Evolutionary conservation across 1,140 invertebrate genomes (phyloP), one percentile per base, ranked within the genome.

Genomic region (Hormaphis cornu): DNA sequence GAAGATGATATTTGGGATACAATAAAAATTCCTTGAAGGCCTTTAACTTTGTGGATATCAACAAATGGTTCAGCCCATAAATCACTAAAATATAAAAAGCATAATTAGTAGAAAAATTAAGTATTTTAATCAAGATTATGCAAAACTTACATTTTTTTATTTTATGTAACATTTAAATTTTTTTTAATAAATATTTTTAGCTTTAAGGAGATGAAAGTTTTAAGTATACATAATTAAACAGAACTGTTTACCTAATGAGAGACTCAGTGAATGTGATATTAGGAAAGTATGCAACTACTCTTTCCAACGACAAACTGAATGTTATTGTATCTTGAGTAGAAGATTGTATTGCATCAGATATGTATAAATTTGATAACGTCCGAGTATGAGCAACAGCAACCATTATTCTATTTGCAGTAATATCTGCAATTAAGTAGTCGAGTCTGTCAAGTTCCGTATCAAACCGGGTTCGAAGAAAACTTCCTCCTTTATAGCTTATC

Each of bases 11-110:
- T 35, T 76, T 89, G 87, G 0, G 90, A 93, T 1, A 90, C 92
- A 71, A 95, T 93, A 77, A 93, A 95, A 63, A 95, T 89, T 5
- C 93, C 93, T 26, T 85, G 81, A 14, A 96, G 76, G 9, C 92
- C 92, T 76, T 90, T 85, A 0, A 96, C 88, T 77, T 89, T 90
- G 75, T 94, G 90, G 1, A 96, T 76, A 76, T 95, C 93, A n/a
- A 89, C 89, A 80, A 95, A 95, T 10, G 66, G 48, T 44, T 69
- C 66, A n/a, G 48, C 33, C 66, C 52, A 69, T 10, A 69, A 54
- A 24, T 44, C 48, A 44, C 66, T 54, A 20, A 53, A 54, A 54
- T 4, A 61, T 44, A 61, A 18, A 18, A 26, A 3, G 22, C 24
- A 22, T 1, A 33, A 18, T 10, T 30, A 53, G 7, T 54, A 16